These are phyloP conservation scores for Nomada ferruginata DNA, from an alignment of 2,888 invertebrate genomes.

Conservation along the genomic window DNA sequence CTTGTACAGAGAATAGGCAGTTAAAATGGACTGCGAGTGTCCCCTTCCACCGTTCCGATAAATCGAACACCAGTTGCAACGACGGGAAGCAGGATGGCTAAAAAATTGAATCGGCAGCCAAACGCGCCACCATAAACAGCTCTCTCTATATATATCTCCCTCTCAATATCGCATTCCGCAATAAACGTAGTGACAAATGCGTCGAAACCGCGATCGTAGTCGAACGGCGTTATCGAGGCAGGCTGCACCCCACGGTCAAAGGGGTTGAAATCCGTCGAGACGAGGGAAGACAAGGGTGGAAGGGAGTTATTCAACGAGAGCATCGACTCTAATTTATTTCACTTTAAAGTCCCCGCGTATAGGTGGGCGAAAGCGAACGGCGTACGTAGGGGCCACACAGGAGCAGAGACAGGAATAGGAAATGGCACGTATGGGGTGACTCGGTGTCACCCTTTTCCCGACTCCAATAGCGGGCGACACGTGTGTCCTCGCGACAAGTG, in stretches of 20 bases:
- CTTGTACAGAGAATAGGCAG: neutral
- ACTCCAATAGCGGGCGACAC: slow-evolving; percentile 79
- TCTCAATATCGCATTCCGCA: slow-evolving; percentile 62
- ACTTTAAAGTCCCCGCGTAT: slow-evolving; percentile 79
- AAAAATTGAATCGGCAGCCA: slow-evolving; percentile 48
- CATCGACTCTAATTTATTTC: slow-evolving; percentile 79
- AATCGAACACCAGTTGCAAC: slow-evolving; percentile 33
- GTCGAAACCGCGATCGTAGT: slow-evolving; percentile 66
- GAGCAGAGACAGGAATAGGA: slow-evolving; percentile 46
- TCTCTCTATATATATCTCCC: slow-evolving; percentile 32
- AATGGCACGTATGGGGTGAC: slow-evolving; percentile 65
- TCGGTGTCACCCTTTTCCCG: slow-evolving; percentile 69
- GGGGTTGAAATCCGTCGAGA: slow-evolving; percentile 27
- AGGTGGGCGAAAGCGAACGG: slow-evolving; percentile 66
- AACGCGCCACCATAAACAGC: slow-evolving; percentile 30
- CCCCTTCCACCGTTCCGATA: neutral
- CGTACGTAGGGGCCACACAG: slow-evolving; percentile 36
- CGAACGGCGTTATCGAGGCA: slow-evolving; percentile 44
- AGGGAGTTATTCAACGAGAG: slow-evolving; percentile 36
- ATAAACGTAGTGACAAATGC: slow-evolving; percentile 71
- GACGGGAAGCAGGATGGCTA: slow-evolving; percentile 27
- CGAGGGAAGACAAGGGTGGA: neutral
- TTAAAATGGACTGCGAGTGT: slow-evolving; percentile 2
- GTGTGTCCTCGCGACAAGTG: slow-evolving; percentile 81
- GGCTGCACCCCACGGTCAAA: slow-evolving; percentile 31